Base-by-base conservation (phyloP, 2,888 invertebrate species). In the Seira ritae region DNA sequence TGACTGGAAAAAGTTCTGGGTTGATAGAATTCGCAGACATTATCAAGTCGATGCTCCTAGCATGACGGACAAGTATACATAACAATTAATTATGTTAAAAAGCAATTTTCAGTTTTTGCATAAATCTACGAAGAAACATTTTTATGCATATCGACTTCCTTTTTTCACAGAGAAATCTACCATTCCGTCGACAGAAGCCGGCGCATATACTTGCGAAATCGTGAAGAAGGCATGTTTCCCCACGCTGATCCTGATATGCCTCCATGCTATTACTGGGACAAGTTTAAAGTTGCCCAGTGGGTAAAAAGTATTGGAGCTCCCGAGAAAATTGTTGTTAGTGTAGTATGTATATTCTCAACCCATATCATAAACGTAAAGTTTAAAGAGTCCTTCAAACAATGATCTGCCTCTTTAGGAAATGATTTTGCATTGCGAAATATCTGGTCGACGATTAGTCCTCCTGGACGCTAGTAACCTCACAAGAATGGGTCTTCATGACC, bases 401-500 rank as follows among this genome's bases (percentile, higher is more conserved):
- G 68, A 31, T 10, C n/a, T 31, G 68, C 3, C 66, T 68, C n/a
- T 37, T 55, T 20, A 84, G 80, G 23, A 69, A 19, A 76, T 84
- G 76, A 65, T 84, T 17, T 37, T 77, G 0, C 20, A 23, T 23
- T 76, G 50, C n/a, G 69, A 50, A 8, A 84, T 84, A 2, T 17
- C 20, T 20, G 84, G 84, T 10, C 31, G 80, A 20, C 24, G 46
- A 1, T 50, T 84, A 12, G 19, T 84, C 2, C 72, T 71, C 1
- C 1, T 84, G 15, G 84, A 84, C 66, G 84, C 80, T 0, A 72
- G 50, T 20, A 68, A 46, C 1, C 37, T 84, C 62, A 8, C 65
- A 2, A 66, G 80, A 73, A 75, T 84, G 76, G 84, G 84, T 1
- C n/a, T 84, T 1, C 68, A 71, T 60, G 75, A 84, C n/a, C 24